These are phyloP conservation scores for Zaprionus nigranus DNA, from an alignment of 1,140 invertebrate genomes.

Conservation along the genomic window DNA sequence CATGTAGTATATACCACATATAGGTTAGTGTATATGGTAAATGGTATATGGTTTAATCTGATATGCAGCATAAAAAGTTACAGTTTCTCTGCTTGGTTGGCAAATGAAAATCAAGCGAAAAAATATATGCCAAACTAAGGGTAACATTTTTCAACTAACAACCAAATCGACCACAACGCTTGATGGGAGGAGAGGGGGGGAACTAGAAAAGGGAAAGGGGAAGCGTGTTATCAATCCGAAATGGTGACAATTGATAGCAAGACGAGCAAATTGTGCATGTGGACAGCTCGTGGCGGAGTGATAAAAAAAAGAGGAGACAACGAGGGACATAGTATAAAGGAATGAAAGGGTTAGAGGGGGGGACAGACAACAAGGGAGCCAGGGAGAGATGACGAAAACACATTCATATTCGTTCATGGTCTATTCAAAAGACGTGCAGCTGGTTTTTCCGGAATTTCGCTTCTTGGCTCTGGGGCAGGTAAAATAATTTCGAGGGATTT, in stretches of 20 bases:
- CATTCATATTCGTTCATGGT: conserved; percentile 21
- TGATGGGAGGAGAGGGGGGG: neutral
- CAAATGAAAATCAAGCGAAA: conserved; percentile 43
- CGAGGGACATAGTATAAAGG: conserved; percentile 12
- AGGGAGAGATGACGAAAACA: conserved; percentile 22
- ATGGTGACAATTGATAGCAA: conserved; percentile 73
- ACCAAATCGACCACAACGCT: conserved; percentile 4
- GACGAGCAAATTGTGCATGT: conserved; percentile 46
- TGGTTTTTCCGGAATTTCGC: conserved; percentile 29
- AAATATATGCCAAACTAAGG: conserved; percentile 30
- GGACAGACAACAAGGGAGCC: neutral
- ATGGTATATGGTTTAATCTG: neutral
- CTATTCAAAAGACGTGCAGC: conserved; percentile 76
- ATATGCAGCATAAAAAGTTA: conserved; percentile 24
- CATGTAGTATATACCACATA: neutral
- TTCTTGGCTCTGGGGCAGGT: conserved; percentile 24
- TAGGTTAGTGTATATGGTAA: neutral
- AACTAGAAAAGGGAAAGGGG: neutral
- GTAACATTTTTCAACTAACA: conserved; percentile 20
- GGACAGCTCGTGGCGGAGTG: conserved; percentile 41
- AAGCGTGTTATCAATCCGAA: conserved; percentile 65
- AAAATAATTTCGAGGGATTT: conserved; percentile 81
- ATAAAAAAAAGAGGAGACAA: conserved; percentile 37
- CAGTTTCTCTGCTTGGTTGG: conserved; percentile 4
- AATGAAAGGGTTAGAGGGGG: neutral